Base-by-base conservation (phyloP, 23 tunicate species). In the Styela clava region DNA sequence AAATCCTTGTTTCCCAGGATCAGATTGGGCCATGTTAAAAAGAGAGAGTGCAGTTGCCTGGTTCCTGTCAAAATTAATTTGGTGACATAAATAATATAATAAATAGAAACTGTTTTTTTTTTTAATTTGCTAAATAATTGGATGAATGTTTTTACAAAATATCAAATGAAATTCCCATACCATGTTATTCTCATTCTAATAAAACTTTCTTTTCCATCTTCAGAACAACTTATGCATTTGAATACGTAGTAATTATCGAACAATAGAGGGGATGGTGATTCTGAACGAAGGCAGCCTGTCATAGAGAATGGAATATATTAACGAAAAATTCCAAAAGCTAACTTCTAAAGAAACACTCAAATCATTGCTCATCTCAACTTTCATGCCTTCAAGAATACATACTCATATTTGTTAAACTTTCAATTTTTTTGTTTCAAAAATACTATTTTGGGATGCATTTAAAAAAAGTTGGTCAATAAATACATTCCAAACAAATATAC, bases 271-370 rank as follows among this genome's bases (percentile, higher is more conserved):
- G 89, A 85, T 19, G 97, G 97, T 2, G 97, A 85, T 33, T 89
- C 97, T 29, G 90, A 82, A 52, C 81, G 97, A 7, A 91, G 84
- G 61, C 97, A 91, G 64, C 87, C 93, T 88, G 29, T n/a, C n/a
- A n/a, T n/a, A n/a, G n/a, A n/a, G n/a, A n/a, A n/a, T n/a, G n/a
- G n/a, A n/a, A n/a, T n/a, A n/a, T n/a, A n/a, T n/a, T n/a, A n/a
- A n/a, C n/a, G n/a, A n/a, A n/a, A n/a, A n/a, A n/a, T n/a, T n/a
- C n/a, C n/a, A n/a, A n/a, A n/a, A n/a, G n/a, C n/a, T n/a, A n/a
- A n/a, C n/a, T n/a, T n/a, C n/a, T n/a, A n/a, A n/a, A n/a, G n/a
- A n/a, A n/a, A n/a, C n/a, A n/a, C n/a, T n/a, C n/a, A n/a, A n/a
- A n/a, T n/a, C n/a, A n/a, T n/a, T n/a, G n/a, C n/a, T n/a, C n/a